Evolutionary conservation across 2,113 vertebrate species (phyloP), one percentile per base, ranked within the genome.

Genomic region (Trachemys scripta): DNA sequence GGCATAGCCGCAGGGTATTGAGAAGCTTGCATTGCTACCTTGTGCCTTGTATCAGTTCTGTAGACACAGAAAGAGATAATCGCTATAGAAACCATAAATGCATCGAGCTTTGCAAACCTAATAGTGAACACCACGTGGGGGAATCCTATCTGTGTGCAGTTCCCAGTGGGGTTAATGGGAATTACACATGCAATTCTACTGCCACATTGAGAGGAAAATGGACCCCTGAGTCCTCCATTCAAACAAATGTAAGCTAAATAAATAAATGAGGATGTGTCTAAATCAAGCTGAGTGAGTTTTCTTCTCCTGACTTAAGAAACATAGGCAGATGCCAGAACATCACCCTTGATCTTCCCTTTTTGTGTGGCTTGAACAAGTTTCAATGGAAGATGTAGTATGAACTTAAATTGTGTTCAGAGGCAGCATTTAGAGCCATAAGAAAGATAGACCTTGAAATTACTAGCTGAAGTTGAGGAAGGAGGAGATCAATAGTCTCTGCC

Each of bases 31-130:
- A 0, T 16, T 51, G 94, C 31, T 3, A 2, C 47, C 72, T 51
- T 6, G 1, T 5, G 29, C 27, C 45, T 59, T 0, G 0, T 16
- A 57, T 76, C 84, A 65, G 6, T 45, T 65, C 84, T 35, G 1
- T 2, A 0, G 83, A 24, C 57, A 31, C 27, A 12, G 88, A 84
- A 87, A 94, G 69, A 20, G 25, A 17, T 1, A 0, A 50, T 96
- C 2, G 1, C 88, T 97, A 87, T 85, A 92, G 97, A 90, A 97
- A 97, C 91, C 0, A 0, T 75, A 53, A 91, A 84, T 90, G 84
- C 90, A 7, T 8, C 47, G 82, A 35, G 92, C 0, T 0, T 88
- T 75, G 79, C 87, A 84, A 81, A 76, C 6, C 45, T 54, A 92
- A 62, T 16, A 1, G 6, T 47, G 17, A 69, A n/a, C 0, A 0